These are phyloP conservation scores for Anastatus disparis DNA, from an alignment of 1,140 invertebrate species.

Conservation along the genomic window DNA sequence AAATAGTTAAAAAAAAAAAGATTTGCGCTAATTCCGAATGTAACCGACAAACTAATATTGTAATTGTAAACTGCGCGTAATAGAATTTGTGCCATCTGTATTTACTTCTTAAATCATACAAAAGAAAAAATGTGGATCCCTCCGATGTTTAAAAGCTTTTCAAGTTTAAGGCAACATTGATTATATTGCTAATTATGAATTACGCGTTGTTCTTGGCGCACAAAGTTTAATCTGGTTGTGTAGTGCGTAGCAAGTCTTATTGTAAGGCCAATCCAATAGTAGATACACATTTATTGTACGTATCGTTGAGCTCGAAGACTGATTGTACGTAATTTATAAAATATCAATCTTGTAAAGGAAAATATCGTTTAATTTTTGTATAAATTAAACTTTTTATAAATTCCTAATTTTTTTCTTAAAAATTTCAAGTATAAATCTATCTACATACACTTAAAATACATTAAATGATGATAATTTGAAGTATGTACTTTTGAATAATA, in stretches of 20 bases:
- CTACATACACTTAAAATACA: too few relatives aligned
- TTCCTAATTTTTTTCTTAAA: too few relatives aligned
- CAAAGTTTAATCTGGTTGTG: conserved; percentile 39
- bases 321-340: background rate
- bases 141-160: background rate
- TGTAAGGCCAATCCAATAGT: background rate
- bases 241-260: background rate
- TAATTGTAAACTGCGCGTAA: background rate
- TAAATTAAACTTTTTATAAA: too few relatives aligned
- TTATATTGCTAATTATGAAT: conserved; percentile 12
- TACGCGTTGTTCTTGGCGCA: conserved; percentile 36
- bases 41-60: background rate
- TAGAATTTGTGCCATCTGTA: conserved; percentile 12
- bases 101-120: conserved; percentile 4
- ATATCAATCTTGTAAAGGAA: conserved; percentile 8
- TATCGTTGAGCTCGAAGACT: conserved; percentile 20
- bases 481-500: too few relatives aligned
- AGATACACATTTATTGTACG: background rate
- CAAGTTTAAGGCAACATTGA: background rate
- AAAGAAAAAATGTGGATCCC: background rate
- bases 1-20: background rate
- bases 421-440: too few relatives aligned
- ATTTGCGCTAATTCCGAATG: background rate
- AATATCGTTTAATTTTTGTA: too few relatives aligned
- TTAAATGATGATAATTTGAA: too few relatives aligned